Evolutionary conservation across 2,113 vertebrate species (phyloP), one percentile per base, ranked within the genome.

Genomic region (Dasyurus viverrinus): DNA sequence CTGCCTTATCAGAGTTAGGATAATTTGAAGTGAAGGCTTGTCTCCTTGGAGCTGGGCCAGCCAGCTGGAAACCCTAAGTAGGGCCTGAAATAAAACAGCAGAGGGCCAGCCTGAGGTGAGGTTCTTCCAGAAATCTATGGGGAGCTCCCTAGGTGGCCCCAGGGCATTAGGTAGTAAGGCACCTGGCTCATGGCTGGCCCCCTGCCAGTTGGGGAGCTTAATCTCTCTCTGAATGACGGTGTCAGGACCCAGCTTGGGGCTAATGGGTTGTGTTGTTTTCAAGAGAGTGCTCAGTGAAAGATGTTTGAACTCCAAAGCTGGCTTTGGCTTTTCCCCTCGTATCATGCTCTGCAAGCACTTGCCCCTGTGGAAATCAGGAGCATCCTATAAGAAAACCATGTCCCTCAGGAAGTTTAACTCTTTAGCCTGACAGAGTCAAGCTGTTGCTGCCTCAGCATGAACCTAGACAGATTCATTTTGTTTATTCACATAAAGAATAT

Each of bases 111-210:
- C 1, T 47, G 97, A 98, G 98, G 98, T 97, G 97, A 98, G 97
- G 95, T 2, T 96, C 97, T 97, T 98, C 97, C 97, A 97, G 96
- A 97, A 89, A 97, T 96, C 96, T 98, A 98, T 98, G 98, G 98
- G 98, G 98, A 94, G 98, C 98, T 98, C 96, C 2, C 95, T 98
- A 98, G 99, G 98, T 99, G 98, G 98, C 99, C 97, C 96, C 95
- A 97, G 99, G 98, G 98, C 98, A 98, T 97, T 98, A 99, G 98
- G 98, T 98, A 97, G 97, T 91, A 93, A 98, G 98, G 98, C 99
- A 99, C 99, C 99, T 99, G 99, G 98, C 98, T 98, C 95, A 89
- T 91, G 19, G 92, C 96, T 98, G 99, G 98, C 98, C 12, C 25
- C 90, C 93, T 96, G 98, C 99, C 98, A 99, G 97, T 57, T 97